phyloP scores from a whole-genome alignment of 2,888 invertebrate genomes.

The Galerucella calmariensis region DNA sequence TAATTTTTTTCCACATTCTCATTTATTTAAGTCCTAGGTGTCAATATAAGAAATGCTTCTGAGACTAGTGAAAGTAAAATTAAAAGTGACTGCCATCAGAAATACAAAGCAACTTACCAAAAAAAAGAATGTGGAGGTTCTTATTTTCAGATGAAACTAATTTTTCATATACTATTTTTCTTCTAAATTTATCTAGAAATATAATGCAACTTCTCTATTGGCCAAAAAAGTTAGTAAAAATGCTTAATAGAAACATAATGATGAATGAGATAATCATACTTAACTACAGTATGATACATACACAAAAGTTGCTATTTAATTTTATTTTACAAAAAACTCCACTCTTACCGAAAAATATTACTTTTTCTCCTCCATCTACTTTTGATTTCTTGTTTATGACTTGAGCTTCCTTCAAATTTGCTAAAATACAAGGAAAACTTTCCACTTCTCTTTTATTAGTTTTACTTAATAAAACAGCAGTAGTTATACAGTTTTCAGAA shows the following conservation, averaged over 20 bases:
- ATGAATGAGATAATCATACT: not conserved
- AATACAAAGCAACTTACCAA: conserved; percentile 42
- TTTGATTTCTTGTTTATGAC: conserved; percentile 11
- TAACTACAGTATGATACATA: too few relatives aligned
- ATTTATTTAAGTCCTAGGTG: too few relatives aligned
- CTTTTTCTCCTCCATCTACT: conserved; percentile 10
- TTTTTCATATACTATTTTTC: conserved; percentile 46
- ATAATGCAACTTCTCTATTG: conserved; percentile 4
- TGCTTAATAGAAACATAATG: not conserved
- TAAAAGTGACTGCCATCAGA: too few relatives aligned
- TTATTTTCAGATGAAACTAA: conserved; percentile 34
- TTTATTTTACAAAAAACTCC: not conserved
- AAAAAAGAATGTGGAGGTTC: conserved; percentile 41
- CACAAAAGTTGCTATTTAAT: not conserved
- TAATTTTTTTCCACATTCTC: too few relatives aligned
- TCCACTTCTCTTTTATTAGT: conserved; percentile 40
- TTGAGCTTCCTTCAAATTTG: conserved; percentile 27
- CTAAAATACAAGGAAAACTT: conserved; percentile 48
- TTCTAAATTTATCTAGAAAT: conserved; percentile 46
- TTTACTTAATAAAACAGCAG: conserved; percentile 39
- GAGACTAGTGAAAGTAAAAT: too few relatives aligned
- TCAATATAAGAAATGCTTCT: too few relatives aligned
- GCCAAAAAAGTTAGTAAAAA: not conserved
- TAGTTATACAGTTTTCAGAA: conserved; percentile 37
- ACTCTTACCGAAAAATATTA: conserved; percentile 45